These are phyloP conservation scores for Tiliacea aurago DNA, from an alignment of 2,888 invertebrate species.

Conservation along the genomic window DNA sequence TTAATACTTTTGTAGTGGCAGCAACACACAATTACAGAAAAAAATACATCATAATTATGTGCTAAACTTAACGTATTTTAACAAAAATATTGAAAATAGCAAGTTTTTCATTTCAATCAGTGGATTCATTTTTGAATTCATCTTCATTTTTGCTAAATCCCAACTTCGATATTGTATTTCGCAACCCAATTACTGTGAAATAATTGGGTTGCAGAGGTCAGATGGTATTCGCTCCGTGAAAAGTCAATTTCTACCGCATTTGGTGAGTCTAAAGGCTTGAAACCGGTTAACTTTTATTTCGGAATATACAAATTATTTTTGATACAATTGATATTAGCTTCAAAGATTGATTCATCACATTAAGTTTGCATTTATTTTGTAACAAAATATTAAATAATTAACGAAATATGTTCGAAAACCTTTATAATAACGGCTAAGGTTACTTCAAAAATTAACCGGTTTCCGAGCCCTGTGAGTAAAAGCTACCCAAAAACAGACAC, in stretches of 20 bases:
- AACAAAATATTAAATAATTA: too few relatives aligned
- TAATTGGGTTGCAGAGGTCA: constrained; percentile 40
- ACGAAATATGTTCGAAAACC: too few relatives aligned
- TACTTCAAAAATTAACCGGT: too few relatives aligned
- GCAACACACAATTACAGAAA: background rate
- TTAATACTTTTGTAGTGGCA: too few relatives aligned
- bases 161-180: constrained; percentile 17
- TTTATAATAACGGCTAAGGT: too few relatives aligned
- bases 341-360: too few relatives aligned
- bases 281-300: too few relatives aligned
- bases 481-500: background rate
- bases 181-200: constrained; percentile 35
- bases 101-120: background rate
- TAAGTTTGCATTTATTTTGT: too few relatives aligned
- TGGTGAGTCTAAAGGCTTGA: constrained; percentile 18
- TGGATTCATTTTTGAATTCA: background rate
- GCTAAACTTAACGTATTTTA: background rate
- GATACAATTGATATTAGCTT: too few relatives aligned
- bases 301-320: too few relatives aligned
- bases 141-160: background rate
- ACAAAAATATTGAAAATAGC: background rate
- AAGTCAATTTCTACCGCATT: constrained; percentile 25
- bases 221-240: constrained; percentile 35
- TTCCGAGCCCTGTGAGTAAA: too few relatives aligned
- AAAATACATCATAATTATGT: background rate